phyloP scores from a whole-genome alignment of 2,797 vertebrate genomes.

The Onychomys arenicola region DNA sequence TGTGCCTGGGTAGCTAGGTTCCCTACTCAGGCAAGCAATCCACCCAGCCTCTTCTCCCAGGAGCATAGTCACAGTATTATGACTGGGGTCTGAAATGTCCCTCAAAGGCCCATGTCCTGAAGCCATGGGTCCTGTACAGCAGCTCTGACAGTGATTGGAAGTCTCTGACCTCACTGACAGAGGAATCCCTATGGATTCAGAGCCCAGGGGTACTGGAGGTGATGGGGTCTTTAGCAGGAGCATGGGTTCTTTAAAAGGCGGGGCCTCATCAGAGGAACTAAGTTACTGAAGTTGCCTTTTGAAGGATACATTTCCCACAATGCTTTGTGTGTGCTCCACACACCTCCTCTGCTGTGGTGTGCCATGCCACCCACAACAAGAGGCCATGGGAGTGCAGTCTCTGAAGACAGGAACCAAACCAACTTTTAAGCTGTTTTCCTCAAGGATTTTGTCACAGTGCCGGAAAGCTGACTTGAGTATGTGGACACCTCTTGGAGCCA shows the following conservation, averaged over 20 bases:
- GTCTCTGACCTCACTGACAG: background rate
- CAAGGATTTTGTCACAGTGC: background rate
- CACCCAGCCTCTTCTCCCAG: background rate
- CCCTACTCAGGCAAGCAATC: background rate
- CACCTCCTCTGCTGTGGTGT: background rate
- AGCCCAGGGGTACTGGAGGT: too few species aligned
- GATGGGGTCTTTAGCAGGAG: background rate
- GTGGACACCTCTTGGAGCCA: accelerated
- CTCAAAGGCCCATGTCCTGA: background rate
- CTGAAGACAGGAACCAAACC: background rate
- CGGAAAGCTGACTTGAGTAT: background rate
- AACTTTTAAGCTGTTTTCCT: background rate
- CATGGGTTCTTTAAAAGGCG: background rate
- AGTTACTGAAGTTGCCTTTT: background rate
- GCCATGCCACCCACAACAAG: background rate
- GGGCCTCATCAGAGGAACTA: background rate
- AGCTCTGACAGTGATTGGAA: background rate
- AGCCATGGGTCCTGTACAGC: background rate
- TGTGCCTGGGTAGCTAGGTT: background rate
- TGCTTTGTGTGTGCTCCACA: background rate
- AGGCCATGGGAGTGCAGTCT: background rate
- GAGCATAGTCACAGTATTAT: too few species aligned
- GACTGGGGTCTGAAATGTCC: background rate
- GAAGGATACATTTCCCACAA: background rate
- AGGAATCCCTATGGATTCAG: background rate